Conservation (phyloP, 2,888 invertebrate species). For the Platynereis dumerilii region DNA sequence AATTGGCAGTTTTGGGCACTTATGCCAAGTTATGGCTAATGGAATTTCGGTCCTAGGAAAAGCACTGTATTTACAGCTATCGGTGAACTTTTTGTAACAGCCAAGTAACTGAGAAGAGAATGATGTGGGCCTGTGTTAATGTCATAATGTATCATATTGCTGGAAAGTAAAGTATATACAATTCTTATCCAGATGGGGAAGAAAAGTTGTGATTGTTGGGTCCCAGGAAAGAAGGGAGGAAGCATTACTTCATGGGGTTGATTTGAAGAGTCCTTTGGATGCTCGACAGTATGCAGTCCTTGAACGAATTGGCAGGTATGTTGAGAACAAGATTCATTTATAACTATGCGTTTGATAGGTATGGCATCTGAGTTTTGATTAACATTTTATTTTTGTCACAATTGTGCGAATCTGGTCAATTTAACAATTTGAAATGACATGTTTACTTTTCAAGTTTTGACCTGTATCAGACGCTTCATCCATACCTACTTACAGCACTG, state of each 20-base stretch:
- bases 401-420: no score
- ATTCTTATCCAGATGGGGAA: slow-evolving; percentile 67
- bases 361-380: not conserved
- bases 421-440: no score
- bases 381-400: no score
- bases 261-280: slow-evolving; percentile 66
- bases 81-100: no score
- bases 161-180: slow-evolving; percentile 62
- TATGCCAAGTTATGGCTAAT: no score
- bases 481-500: no score
- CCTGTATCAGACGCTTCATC: slow-evolving; percentile 50
- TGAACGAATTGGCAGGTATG: slow-evolving; percentile 75
- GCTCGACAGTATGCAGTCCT: slow-evolving; percentile 74
- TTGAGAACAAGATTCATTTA: not conserved
- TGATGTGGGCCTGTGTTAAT: no score
- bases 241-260: slow-evolving; percentile 67
- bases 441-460: not conserved
- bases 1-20: no score
- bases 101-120: no score
- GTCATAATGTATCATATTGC: no score
- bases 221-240: slow-evolving; percentile 70
- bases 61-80: no score
- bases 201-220: slow-evolving; percentile 75
- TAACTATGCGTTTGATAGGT: not conserved
- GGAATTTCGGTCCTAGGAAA: no score